Conservation (phyloP, 2,888 invertebrate genomes). For the Thera britannica region DNA sequence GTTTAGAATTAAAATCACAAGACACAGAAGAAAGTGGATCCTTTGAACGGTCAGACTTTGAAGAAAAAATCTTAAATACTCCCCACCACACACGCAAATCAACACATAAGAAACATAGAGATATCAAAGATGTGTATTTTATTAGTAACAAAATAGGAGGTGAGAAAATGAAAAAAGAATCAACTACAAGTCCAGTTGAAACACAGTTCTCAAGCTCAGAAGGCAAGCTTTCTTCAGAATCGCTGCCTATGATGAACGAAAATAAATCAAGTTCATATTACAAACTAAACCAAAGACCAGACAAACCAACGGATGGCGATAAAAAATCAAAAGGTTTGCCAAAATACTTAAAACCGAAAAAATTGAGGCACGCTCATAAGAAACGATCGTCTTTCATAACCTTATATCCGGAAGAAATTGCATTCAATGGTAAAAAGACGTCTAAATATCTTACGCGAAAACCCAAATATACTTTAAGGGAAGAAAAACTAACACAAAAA, state of each 20-base stretch:
- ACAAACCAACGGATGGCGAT: background rate
- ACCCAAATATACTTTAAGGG: slow-evolving; percentile 17
- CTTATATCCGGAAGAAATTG: slow-evolving; percentile 31
- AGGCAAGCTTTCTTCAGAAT: slow-evolving; percentile 11
- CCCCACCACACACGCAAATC: background rate
- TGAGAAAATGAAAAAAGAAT: background rate
- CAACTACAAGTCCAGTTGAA: background rate
- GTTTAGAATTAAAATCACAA: background rate
- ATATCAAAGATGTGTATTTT: slow-evolving; percentile 9
- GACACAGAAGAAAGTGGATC: slow-evolving; percentile 5
- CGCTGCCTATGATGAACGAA: background rate
- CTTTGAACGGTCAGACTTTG: slow-evolving; percentile 10
- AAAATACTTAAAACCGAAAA: slow-evolving; percentile 11
- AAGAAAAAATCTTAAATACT: slow-evolving; percentile 3
- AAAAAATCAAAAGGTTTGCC: background rate
- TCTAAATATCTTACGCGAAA: slow-evolving; percentile 15
- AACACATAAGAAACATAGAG: background rate
- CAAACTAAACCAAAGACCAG: background rate
- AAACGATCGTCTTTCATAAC: slow-evolving; percentile 30
- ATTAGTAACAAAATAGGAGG: background rate
- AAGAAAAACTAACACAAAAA: slow-evolving; percentile 21
- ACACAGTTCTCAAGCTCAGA: background rate
- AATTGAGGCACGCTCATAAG: background rate
- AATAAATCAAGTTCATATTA: background rate
- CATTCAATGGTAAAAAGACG: slow-evolving; percentile 15